A percentile compares a stretch with the other conserved stretches of the same genome.
phyloP scores from a whole-genome alignment of 2,888 invertebrate genomes.

The Steinernema scapterisci region DNA sequence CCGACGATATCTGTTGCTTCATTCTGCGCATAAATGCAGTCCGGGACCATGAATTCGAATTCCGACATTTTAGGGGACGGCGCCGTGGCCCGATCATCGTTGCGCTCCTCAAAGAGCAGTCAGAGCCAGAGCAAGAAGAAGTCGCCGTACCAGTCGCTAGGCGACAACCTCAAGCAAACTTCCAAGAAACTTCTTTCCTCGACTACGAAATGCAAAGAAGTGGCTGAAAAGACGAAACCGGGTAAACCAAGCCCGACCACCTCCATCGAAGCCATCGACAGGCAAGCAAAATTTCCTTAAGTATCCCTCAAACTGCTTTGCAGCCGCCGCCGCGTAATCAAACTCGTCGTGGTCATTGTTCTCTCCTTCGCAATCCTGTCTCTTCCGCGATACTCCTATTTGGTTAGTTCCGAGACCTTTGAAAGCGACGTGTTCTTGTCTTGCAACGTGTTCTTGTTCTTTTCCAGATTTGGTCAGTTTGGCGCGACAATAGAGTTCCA shows the following conservation, averaged over 20 bases:
- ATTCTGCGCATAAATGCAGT: too few species aligned
- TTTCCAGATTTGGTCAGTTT: slow-evolving; percentile 58
- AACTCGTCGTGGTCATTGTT: slow-evolving; percentile 86
- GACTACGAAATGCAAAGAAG: neutral
- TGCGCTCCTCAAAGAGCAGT: neutral
- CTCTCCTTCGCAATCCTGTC: slow-evolving; percentile 87
- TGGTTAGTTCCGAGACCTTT: slow-evolving; percentile 31
- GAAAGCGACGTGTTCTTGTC: neutral
- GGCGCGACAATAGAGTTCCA: slow-evolving; percentile 59
- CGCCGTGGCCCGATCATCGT: neutral
- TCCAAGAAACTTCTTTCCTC: neutral
- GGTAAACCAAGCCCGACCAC: neutral
- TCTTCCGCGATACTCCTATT: slow-evolving; percentile 82
- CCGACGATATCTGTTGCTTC: too few species aligned
- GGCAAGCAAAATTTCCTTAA: slow-evolving; percentile 65
- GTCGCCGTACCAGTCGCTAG: slow-evolving; percentile 9
- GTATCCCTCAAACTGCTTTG: neutral
- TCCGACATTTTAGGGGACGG: neutral
- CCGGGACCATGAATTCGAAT: too few species aligned
- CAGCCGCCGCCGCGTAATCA: slow-evolving; percentile 79
- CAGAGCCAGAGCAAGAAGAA: slow-evolving; percentile 10
- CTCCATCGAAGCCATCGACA: slow-evolving; percentile 72
- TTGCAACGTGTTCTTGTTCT: neutral
- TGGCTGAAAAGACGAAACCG: neutral
- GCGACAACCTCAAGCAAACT: neutral